Conservation (phyloP, 2,797 vertebrate genomes). For the Alcedo quadribrachys region DNA sequence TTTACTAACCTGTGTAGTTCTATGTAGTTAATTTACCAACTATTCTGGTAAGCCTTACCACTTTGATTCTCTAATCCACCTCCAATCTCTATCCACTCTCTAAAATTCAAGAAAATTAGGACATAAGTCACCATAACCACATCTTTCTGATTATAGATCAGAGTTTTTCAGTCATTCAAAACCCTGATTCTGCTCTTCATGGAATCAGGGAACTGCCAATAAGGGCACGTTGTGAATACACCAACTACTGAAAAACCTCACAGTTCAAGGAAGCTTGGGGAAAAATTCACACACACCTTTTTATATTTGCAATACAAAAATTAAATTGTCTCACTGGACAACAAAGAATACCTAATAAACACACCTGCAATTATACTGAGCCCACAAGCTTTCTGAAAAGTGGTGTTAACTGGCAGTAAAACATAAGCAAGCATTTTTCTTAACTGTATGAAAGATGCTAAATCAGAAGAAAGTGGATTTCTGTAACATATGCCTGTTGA, state of each 20-base stretch:
- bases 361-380: neutral
- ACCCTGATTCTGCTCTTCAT: neutral
- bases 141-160: neutral
- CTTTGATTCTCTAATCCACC: neutral
- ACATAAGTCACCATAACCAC: neutral
- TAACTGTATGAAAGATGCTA: neutral
- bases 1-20: neutral
- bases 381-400: neutral
- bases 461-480: neutral
- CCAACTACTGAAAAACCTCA: neutral
- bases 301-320: neutral
- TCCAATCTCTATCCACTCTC: neutral
- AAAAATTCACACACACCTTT: neutral
- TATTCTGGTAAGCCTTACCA: neutral
- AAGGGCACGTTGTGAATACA: neutral
- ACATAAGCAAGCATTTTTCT: neutral
- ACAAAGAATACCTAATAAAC: neutral
- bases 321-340: neutral
- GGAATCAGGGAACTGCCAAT: neutral
- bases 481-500: neutral
- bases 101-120: neutral
- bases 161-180: neutral
- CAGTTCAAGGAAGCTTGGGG: neutral
- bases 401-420: neutral
- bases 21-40: neutral